A percentile compares a stretch with the other conserved stretches of the same genome.
These are phyloP conservation scores for Pleuronectes platessa DNA, from an alignment of 2,113 vertebrate genomes.

Conservation along the genomic window DNA sequence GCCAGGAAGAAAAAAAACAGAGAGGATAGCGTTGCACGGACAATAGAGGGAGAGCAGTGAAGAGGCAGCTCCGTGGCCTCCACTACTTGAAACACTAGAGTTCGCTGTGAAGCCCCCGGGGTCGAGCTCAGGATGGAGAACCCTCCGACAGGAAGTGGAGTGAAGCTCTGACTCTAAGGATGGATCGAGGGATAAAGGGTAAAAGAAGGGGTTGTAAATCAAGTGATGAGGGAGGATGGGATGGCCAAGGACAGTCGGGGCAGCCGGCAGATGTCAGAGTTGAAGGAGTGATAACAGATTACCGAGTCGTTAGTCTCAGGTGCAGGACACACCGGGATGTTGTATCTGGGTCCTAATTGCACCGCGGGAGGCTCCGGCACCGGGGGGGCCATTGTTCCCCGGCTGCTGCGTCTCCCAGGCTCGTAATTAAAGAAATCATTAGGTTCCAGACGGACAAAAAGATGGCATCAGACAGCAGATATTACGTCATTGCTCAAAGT, in stretches of 20 bases:
- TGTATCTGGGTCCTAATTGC: conserved; percentile 60
- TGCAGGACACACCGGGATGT: conserved; percentile 49
- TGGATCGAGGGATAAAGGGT: conserved; percentile 22
- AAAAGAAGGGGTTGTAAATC: conserved; percentile 41
- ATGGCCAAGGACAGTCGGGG: conserved; percentile 3
- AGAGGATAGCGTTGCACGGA: conserved; percentile 19
- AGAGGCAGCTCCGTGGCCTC: conserved; percentile 38
- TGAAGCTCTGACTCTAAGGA: conserved; percentile 28
- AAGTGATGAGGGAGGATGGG: conserved; percentile 17
- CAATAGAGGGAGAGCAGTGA: conserved; percentile 27
- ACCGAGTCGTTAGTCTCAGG: conserved; percentile 66
- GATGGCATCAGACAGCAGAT: conserved; percentile 49
- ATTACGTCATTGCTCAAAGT: conserved; percentile 67
- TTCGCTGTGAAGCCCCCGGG: conserved; percentile 34
- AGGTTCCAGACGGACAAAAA: conserved; percentile 53
- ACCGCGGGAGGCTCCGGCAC: conserved; percentile 27
- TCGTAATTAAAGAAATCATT: conserved; percentile 76
- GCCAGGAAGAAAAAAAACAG: background rate
- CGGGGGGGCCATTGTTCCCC: conserved; percentile 37
- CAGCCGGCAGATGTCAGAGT: conserved; percentile 28
- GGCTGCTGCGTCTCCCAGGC: conserved; percentile 34
- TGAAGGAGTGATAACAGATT: conserved; percentile 67
- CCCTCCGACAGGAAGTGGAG: conserved; percentile 66
- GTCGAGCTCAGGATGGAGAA: conserved; percentile 50
- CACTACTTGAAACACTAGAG: conserved; percentile 53